Evolutionary conservation across 1,140 invertebrate genomes (phyloP).

Genomic region (Drosophila sulfurigaster): DNA sequence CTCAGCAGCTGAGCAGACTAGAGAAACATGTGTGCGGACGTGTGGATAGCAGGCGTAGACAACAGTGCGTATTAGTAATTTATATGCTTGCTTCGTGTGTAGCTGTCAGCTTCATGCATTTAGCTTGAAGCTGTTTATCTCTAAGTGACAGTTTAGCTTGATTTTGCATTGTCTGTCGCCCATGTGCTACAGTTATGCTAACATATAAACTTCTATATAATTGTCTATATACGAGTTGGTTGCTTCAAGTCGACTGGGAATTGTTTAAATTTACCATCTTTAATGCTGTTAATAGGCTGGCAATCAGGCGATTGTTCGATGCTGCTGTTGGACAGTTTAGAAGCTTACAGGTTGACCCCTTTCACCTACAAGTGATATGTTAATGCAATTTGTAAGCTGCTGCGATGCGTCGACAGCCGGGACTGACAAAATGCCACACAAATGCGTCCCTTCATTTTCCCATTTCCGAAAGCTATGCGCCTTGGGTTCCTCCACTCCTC

Average conservation of each 20-base stretch:
- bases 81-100: slow-evolving; percentile 57
- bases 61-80: slow-evolving; percentile 76
- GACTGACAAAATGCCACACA: slow-evolving; percentile 15
- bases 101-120: slow-evolving; percentile 36
- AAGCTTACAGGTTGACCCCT: background rate
- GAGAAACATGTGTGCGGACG: slow-evolving; percentile 28
- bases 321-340: slow-evolving; percentile 19
- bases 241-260: slow-evolving; percentile 44
- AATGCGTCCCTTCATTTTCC: slow-evolving; percentile 52
- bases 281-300: slow-evolving; percentile 77
- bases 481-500: background rate
- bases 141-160: slow-evolving; percentile 55
- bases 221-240: too few relatives aligned
- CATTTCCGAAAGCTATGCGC: slow-evolving; percentile 47
- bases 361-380: slow-evolving; percentile 55
- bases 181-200: background rate
- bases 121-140: slow-evolving; percentile 56
- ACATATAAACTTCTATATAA: background rate
- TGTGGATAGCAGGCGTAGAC: slow-evolving; percentile 45
- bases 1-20: too few relatives aligned
- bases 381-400: slow-evolving; percentile 71
- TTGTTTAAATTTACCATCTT: slow-evolving; percentile 77
- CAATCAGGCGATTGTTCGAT: slow-evolving; percentile 69
- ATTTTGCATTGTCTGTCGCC: slow-evolving; percentile 35
- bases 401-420: slow-evolving; percentile 23